A percentile compares a stretch with the other conserved stretches of the same genome.
phyloP scores from a whole-genome alignment of 2,888 invertebrate species.

The Diaperis boleti region DNA sequence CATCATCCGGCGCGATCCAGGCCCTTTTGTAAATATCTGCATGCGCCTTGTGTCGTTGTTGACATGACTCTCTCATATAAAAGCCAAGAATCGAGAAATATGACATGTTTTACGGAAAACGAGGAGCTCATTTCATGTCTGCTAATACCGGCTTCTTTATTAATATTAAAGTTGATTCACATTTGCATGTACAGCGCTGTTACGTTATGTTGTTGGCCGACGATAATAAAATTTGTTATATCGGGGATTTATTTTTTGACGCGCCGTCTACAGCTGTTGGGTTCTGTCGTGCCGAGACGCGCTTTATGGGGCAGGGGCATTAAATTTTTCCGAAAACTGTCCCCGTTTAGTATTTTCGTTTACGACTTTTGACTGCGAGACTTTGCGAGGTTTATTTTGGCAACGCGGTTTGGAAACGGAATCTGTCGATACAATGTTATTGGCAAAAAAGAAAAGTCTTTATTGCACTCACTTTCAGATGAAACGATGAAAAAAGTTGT shows the following conservation, averaged over 20 bases:
- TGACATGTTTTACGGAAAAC: constrained; percentile 53
- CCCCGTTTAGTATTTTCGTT: no score
- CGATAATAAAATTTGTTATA: constrained; percentile 39
- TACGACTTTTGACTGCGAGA: no score
- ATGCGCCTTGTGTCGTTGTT: constrained; percentile 32
- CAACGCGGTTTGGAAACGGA: no score
- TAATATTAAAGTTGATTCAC: constrained; percentile 61
- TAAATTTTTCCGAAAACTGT: no score
- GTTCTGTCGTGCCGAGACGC: not conserved
- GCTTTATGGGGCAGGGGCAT: not conserved
- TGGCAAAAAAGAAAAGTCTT: no score
- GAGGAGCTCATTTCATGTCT: constrained; percentile 49
- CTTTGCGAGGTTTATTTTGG: no score
- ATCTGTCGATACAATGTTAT: no score
- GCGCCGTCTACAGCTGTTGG: constrained; percentile 24
- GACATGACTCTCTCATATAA: constrained; percentile 59
- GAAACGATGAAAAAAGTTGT: no score
- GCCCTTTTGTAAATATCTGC: constrained; percentile 13
- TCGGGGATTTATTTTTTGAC: constrained; percentile 19
- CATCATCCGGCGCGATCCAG: constrained; percentile 14
- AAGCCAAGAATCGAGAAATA: constrained; percentile 60
- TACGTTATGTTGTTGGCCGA: constrained; percentile 22
- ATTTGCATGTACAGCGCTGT: constrained; percentile 54
- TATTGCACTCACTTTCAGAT: no score
- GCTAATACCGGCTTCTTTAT: constrained; percentile 62